Evolutionary conservation across 23 tunicate species (phyloP).

Genomic region (Phallusia fumigata): DNA sequence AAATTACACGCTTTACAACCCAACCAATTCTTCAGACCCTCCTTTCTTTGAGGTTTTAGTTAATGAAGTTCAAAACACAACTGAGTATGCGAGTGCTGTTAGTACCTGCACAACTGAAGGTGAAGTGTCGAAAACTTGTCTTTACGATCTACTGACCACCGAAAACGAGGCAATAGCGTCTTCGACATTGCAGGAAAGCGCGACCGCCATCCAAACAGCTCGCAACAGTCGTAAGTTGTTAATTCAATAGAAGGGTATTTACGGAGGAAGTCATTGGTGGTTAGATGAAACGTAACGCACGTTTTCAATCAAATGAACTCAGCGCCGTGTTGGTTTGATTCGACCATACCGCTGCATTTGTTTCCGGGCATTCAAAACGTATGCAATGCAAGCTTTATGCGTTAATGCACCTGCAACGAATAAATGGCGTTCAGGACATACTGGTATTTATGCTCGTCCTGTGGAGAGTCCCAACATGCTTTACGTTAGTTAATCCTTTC

Average conservation of each 20-base stretch:
- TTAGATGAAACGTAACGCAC: too few relatives aligned
- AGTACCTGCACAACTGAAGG: background rate
- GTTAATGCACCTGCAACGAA: too few relatives aligned
- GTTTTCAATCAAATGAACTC: too few relatives aligned
- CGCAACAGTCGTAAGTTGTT: background rate
- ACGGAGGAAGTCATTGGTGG: too few relatives aligned
- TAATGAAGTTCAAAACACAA: background rate
- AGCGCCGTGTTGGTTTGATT: too few relatives aligned
- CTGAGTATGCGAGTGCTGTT: background rate
- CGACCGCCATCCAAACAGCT: background rate
- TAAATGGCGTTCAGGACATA: too few relatives aligned
- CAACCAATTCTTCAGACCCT: slow-evolving; percentile 38
- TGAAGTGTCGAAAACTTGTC: slow-evolving; percentile 12
- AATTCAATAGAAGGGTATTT: background rate
- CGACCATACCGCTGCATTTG: too few relatives aligned
- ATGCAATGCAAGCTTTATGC: too few relatives aligned
- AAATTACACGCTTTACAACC: slow-evolving; percentile 35
- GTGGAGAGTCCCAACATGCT: too few relatives aligned
- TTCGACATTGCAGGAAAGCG: background rate
- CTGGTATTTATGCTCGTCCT: too few relatives aligned
- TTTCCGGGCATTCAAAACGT: too few relatives aligned
- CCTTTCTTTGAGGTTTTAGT: slow-evolving; percentile 55
- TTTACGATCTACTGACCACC: slow-evolving; percentile 11
- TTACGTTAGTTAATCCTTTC: too few relatives aligned
- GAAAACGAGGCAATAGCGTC: background rate